Percentiles rank a stretch among this genome's conserved stretches.
These are phyloP conservation scores for Brenthis hecate DNA, from an alignment of 2,888 invertebrate species.

Conservation along the genomic window DNA sequence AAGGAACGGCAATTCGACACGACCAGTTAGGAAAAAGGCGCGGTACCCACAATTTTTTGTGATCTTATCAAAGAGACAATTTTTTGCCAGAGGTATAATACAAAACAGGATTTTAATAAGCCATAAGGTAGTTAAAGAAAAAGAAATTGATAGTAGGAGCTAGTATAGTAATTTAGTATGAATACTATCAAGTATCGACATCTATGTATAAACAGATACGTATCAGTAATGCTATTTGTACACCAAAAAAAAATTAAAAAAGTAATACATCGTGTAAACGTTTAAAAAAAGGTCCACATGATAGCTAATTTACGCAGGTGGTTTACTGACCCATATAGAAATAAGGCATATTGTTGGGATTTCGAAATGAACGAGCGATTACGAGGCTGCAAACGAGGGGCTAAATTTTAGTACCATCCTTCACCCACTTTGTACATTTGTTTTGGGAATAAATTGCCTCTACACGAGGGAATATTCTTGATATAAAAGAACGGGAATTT, in stretches of 20 bases:
- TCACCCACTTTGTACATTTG: conserved; percentile 14
- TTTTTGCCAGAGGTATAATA: too few relatives aligned
- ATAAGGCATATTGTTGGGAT: conserved; percentile 11
- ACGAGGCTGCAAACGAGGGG: conserved; percentile 16
- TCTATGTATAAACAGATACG: background rate
- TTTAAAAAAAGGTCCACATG: conserved; percentile 11
- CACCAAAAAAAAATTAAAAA: background rate
- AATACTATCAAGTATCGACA: too few relatives aligned
- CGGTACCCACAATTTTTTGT: too few relatives aligned
- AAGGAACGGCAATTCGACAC: too few relatives aligned
- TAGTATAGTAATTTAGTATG: background rate
- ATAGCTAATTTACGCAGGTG: conserved; percentile 30
- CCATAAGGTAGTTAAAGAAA: too few relatives aligned
- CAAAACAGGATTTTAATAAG: too few relatives aligned
- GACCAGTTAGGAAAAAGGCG: too few relatives aligned
- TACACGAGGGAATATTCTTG: conserved; percentile 1
- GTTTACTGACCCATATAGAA: conserved; percentile 22
- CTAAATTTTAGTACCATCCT: conserved; percentile 19
- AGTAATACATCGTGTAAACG: background rate
- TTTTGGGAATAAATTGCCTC: conserved; percentile 13
- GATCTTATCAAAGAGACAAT: too few relatives aligned
- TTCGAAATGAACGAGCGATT: conserved; percentile 14
- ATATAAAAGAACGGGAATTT: background rate
- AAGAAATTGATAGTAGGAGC: too few relatives aligned
- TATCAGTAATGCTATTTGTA: background rate